Conservation (phyloP, 2,113 vertebrate genomes). For the Proteles cristata region DNA sequence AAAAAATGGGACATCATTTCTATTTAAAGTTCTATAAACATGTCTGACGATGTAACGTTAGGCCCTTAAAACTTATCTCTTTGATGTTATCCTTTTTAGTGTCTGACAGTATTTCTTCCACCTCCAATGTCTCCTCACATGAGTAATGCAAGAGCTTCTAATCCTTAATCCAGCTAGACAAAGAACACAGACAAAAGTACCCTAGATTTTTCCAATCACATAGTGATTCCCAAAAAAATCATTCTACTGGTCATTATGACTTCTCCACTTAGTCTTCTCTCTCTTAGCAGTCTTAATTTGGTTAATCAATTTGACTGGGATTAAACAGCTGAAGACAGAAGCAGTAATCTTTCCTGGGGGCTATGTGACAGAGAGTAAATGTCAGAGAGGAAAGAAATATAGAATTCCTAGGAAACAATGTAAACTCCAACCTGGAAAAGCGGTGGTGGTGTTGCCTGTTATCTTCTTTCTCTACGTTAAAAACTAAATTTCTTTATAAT, state of each 20-base stretch:
- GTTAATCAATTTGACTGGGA: background rate
- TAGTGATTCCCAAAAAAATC: constrained; percentile 3
- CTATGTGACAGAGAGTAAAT: background rate
- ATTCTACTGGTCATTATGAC: background rate
- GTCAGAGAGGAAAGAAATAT: background rate
- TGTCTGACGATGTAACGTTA: background rate
- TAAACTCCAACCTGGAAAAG: background rate
- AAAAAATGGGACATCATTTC: background rate
- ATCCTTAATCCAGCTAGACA: background rate
- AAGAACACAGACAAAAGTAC: background rate
- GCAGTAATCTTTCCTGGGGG: background rate
- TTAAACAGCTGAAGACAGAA: background rate
- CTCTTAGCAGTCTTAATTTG: background rate
- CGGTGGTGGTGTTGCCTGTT: background rate
- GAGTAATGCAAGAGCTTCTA: background rate
- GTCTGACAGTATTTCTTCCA: background rate
- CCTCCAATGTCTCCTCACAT: background rate
- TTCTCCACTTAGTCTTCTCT: background rate
- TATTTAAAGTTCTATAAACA: background rate
- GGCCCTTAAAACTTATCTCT: background rate
- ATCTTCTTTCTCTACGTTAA: constrained; percentile 3
- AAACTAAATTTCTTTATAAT: constrained; percentile 57
- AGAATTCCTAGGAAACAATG: background rate
- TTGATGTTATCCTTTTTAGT: background rate
- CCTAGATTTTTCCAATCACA: background rate